phyloP scores from a whole-genome alignment of 2,797 vertebrate genomes.

The Graptemys geographica region DNA sequence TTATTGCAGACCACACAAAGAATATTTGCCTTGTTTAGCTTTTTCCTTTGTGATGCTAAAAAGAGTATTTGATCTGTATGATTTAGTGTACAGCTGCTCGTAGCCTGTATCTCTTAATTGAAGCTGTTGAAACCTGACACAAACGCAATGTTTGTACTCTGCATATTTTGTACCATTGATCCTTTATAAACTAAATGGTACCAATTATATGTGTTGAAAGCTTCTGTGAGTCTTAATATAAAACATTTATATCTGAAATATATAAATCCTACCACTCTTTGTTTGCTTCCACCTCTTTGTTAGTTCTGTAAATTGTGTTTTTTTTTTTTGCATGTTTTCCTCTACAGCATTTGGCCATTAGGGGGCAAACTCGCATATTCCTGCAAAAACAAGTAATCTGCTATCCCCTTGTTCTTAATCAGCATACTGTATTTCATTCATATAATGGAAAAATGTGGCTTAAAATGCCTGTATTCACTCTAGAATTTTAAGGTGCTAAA shows the following conservation, averaged over 20 bases:
- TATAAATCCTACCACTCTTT: constrained; percentile 54
- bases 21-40: constrained; percentile 68
- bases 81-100: constrained; percentile 93
- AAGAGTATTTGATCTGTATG: constrained; percentile 90
- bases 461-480: constrained; percentile 16
- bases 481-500: background rate
- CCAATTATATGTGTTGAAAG: constrained; percentile 83
- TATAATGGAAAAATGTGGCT: background rate
- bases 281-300: constrained; percentile 37
- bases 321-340: constrained; percentile 40
- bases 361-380: constrained; percentile 41
- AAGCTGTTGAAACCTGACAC: constrained; percentile 88
- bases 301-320: constrained; percentile 25
- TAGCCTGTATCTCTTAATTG: constrained; percentile 86
- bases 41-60: constrained; percentile 72
- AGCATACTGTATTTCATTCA: background rate
- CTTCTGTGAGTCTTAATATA: constrained; percentile 59
- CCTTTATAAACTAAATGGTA: constrained; percentile 64
- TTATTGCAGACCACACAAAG: constrained; percentile 56
- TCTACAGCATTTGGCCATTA: constrained; percentile 9
- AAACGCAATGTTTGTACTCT: constrained; percentile 75
- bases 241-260: constrained; percentile 17
- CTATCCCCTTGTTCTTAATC: background rate
- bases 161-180: constrained; percentile 55
- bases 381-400: background rate